Conservation (phyloP, 2,113 vertebrate species). For the Protobothrops mucrosquamatus region DNA sequence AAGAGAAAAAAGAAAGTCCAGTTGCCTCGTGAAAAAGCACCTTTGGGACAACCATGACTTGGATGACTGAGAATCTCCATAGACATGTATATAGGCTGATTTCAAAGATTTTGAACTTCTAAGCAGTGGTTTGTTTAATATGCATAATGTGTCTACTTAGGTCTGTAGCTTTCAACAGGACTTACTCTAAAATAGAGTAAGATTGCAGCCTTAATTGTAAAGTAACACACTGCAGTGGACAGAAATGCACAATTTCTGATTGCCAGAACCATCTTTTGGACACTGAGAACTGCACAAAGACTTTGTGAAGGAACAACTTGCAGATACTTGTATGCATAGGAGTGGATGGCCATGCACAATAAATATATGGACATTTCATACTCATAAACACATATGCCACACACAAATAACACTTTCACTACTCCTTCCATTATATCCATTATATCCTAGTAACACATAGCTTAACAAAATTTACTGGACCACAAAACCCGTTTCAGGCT, state of each 20-base stretch:
- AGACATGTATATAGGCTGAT: background rate
- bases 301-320: background rate
- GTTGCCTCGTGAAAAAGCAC: too few species aligned
- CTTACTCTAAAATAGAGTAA: background rate
- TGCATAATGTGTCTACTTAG: background rate
- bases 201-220: background rate
- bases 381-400: background rate
- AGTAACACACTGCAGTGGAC: background rate
- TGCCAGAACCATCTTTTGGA: background rate
- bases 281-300: background rate
- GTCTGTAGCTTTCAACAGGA: background rate
- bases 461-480: background rate
- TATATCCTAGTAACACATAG: background rate
- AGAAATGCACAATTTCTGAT: background rate
- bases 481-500: background rate
- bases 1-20: too few species aligned
- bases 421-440: background rate
- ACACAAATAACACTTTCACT: background rate
- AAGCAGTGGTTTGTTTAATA: background rate
- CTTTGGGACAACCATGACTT: too few species aligned
- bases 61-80: too few species aligned
- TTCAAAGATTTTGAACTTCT: background rate
- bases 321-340: background rate
- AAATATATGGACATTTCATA: background rate
- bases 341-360: background rate